Percentiles rank a stretch among this genome's conserved stretches.
These are phyloP conservation scores for Lissonota sp. DNA, from an alignment of 2,888 invertebrate species.

Conservation along the genomic window DNA sequence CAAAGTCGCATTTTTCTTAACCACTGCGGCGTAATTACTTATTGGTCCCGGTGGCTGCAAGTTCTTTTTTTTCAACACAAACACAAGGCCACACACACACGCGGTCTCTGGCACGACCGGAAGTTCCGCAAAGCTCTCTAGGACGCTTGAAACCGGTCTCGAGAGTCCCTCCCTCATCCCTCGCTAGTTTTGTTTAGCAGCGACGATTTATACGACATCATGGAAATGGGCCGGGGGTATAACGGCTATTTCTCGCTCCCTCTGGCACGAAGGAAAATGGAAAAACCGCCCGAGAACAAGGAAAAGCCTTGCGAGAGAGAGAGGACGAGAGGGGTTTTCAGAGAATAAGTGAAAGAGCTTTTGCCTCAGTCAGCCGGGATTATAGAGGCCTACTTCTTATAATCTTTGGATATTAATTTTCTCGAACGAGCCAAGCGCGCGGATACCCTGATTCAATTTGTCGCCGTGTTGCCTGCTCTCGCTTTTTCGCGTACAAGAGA, in stretches of 20 bases:
- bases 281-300: slow-evolving; percentile 28
- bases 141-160: slow-evolving; percentile 60
- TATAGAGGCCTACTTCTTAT: slow-evolving; percentile 70
- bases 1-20: slow-evolving; percentile 74
- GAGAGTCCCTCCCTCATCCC: slow-evolving; percentile 46
- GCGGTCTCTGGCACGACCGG: slow-evolving; percentile 46
- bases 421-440: slow-evolving; percentile 68
- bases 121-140: slow-evolving; percentile 60
- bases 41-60: slow-evolving; percentile 69
- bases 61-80: slow-evolving; percentile 43
- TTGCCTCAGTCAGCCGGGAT: slow-evolving; percentile 23
- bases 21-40: slow-evolving; percentile 74
- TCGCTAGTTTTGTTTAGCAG: slow-evolving; percentile 44
- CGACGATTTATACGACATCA: slow-evolving; percentile 77
- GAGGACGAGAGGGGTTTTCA: slow-evolving; percentile 46
- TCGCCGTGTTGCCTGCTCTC: slow-evolving; percentile 12
- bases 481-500: slow-evolving; percentile 2
- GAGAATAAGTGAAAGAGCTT: slow-evolving; percentile 20
- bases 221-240: slow-evolving; percentile 69
- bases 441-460: slow-evolving; percentile 76
- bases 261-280: slow-evolving; percentile 30
- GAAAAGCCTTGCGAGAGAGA: not conserved
- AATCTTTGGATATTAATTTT: slow-evolving; percentile 79
- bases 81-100: not conserved
- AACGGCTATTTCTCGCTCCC: slow-evolving; percentile 15